Percentiles rank a stretch among this genome's conserved stretches.
phyloP scores from a whole-genome alignment of 2,113 vertebrate species.

The Isichthys henryi region DNA sequence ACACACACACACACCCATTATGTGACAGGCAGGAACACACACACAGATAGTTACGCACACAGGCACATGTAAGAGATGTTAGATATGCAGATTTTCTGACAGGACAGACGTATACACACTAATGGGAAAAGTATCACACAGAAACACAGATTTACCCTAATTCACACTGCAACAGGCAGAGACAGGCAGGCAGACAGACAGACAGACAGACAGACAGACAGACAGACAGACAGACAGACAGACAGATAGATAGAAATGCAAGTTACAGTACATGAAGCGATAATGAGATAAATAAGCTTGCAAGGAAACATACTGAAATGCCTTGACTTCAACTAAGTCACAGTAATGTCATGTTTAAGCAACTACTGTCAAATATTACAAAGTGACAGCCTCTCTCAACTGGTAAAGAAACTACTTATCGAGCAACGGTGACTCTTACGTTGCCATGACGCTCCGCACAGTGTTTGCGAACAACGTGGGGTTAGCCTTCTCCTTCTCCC shows the following conservation, averaged over 20 bases:
- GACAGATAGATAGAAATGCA: background rate
- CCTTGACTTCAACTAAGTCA: background rate
- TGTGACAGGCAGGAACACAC: background rate
- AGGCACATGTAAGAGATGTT: background rate
- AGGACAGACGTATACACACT: background rate
- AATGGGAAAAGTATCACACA: background rate
- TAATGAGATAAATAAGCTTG: background rate
- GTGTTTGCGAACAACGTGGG: constrained; percentile 70
- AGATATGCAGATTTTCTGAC: background rate
- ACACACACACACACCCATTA: constrained; percentile 7
- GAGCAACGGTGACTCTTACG: constrained; percentile 53
- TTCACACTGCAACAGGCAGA: background rate
- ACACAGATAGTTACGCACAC: background rate
- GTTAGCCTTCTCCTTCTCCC: constrained; percentile 76
- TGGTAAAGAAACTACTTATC: background rate
- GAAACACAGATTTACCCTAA: background rate
- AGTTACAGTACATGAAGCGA: background rate
- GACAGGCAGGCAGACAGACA: background rate
- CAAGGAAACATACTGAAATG: background rate
- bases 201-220: background rate
- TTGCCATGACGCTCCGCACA: constrained; percentile 79
- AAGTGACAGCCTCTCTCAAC: background rate
- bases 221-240: background rate
- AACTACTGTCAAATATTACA: background rate
- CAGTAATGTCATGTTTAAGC: background rate